Conservation (phyloP, 2,888 invertebrate genomes). For the Rotaria socialis region DNA sequence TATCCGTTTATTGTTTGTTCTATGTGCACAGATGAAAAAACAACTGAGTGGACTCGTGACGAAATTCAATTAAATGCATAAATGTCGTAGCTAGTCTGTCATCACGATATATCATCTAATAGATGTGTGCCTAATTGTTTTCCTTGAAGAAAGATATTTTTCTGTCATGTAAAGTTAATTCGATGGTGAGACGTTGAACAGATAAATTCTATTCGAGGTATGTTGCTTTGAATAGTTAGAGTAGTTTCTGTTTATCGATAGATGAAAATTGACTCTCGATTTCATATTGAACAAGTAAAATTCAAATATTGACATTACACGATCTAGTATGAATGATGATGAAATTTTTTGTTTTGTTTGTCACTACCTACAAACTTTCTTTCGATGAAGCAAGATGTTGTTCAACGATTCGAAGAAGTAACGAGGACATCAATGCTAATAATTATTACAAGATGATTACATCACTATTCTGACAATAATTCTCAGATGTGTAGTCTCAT, state of each 20-base stretch:
- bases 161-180: neutral
- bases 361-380: neutral
- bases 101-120: neutral
- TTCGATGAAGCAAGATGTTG: neutral
- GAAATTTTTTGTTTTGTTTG: no score
- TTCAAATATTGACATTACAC: no score
- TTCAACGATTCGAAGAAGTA: neutral
- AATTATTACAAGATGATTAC: neutral
- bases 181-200: neutral
- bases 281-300: no score
- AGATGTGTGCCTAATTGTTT: neutral
- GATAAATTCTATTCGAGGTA: neutral
- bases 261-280: no score
- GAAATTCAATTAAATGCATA: neutral
- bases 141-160: neutral
- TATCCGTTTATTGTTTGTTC: neutral
- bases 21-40: neutral
- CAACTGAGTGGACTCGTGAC: neutral
- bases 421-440: neutral
- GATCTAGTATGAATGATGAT: no score
- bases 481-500: neutral
- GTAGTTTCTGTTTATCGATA: no score
- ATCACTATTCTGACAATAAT: neutral
- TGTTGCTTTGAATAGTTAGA: neutral
- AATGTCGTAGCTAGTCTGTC: neutral